Evolutionary conservation across 2,797 vertebrate genomes (phyloP), one percentile per base, ranked within the genome.

Genomic region (Nannoperca australis): DNA sequence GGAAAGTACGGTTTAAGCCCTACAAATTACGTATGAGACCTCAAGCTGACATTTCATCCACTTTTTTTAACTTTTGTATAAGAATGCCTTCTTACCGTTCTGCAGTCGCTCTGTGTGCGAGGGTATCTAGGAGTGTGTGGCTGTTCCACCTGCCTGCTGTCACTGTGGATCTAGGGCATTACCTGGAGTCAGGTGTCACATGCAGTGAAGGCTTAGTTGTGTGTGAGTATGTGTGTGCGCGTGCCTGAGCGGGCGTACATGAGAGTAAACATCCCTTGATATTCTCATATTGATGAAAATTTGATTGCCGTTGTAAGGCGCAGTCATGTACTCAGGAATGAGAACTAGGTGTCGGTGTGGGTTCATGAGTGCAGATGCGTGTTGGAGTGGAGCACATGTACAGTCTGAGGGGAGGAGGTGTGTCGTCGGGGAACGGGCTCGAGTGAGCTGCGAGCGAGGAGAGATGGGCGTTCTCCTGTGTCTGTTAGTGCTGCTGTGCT

Each of bases 161-260:
- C 90, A 92, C 92, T 89, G 91, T 80, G 93, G 87, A 95, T 93
- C 92, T 95, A 88, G 93, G 94, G 76, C 94, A 94, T 92, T 93
- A 95, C 92, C 92, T 92, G 94, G 95, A 96, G 94, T 96, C 95
- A 95, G 95, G 95, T 96, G 92, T 95, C 95, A 93, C 78, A 89
- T 77, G 89, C 91, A 89, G 79, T 59, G 74, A 75, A 74, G 81
- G 66, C 85, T 85, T 32, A 67, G 63, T 40, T 88, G 78, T 85
- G 83, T 72, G 70, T 62, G 69, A 77, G 80, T 70, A 65, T 68
- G 69, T 74, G 76, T 78, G 79, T 55, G 64, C 55, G 68, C 66
- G 69, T 73, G 76, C 61, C 30, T 70, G 64, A 70, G 69, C 18
- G 60, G 27, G 73, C 7, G 22, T 30, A 58, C 42, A 45, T 62